Base-by-base conservation (phyloP, 2,888 invertebrate species). In the Selenia dentaria region DNA sequence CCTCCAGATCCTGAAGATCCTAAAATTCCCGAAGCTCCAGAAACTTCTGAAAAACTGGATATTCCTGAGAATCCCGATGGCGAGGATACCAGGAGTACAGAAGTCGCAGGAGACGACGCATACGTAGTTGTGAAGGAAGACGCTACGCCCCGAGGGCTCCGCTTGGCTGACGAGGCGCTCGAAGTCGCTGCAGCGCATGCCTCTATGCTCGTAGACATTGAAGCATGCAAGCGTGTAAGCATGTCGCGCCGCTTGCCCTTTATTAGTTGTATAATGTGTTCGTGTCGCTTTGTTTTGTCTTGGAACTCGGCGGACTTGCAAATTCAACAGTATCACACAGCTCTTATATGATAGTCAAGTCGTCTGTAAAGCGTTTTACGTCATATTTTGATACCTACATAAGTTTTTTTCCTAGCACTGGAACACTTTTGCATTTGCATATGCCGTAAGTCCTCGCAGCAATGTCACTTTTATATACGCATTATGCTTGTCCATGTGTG, bases 141-240 rank as follows among this genome's bases (percentile, higher is more conserved):
- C 61, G 74, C 79, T 58, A 89, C 88, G 55, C 88, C 88, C 51
- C 76, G 77, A 51, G 85, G 85, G 58, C 75, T 82, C 55, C 82
- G 87, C 42, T 61, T 86, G 78, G 89, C 86, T n/a, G 89, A 83
- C 68, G 85, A 90, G 64, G 90, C 90, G 65, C 86, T 80, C 71
- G 83, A 83, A 77, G 88, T 89, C 67, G 86, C 89, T 66, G 89
- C 85, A 56, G 85, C 90, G 77, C 87, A 88, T 87, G 90, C 88
- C 58, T 79, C 89, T 69, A 76, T 89, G 84, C 88, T 88, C 88
- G 86, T 91, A 91, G 90, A 91, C 84, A 81, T 89, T 82, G 90
- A 91, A 92, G 92, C 93, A 93, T 92, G 92, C 92, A 93, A 93
- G 92, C 92, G 93, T 93, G 93, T 93, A 93, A 93, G 93, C 93